Percentiles rank a stretch among this genome's conserved stretches.
Conservation (phyloP, 2,797 vertebrate species). For the Rallus crepitans region DNA sequence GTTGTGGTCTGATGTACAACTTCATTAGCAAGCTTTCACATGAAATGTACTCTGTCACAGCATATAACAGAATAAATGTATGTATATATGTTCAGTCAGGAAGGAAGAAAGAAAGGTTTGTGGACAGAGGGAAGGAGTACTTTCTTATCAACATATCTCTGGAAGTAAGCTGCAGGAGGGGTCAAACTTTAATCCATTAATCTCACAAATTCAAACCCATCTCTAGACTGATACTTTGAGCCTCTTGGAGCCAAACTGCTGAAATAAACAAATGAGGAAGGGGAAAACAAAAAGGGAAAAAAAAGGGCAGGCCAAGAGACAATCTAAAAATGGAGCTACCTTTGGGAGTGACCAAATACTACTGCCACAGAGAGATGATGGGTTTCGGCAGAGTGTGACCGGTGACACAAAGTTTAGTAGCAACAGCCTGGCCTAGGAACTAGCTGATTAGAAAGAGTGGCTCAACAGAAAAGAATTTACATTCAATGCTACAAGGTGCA, state of each 20-base stretch:
- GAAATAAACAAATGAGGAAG: background rate
- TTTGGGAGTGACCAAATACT: background rate
- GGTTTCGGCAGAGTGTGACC: background rate
- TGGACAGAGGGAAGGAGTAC: background rate
- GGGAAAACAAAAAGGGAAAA: no score
- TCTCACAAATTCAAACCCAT: background rate
- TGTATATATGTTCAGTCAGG: background rate
- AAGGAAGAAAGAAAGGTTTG: background rate
- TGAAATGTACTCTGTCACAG: constrained; percentile 18
- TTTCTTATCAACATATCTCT: constrained; percentile 5
- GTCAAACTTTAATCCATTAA: background rate
- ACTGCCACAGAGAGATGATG: background rate
- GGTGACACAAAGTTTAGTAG: background rate
- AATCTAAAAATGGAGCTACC: background rate
- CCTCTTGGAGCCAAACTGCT: background rate
- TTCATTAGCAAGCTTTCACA: constrained; percentile 58
- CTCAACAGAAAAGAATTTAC: background rate
- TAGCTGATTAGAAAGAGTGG: background rate
- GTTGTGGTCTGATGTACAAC: constrained; percentile 59
- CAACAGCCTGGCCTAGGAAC: background rate
- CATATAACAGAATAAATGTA: background rate
- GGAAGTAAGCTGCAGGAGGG: background rate
- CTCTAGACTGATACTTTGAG: background rate
- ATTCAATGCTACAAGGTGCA: background rate
- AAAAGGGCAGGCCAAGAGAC: background rate